Evolutionary conservation across 64 coral and sea anemone genomes (phyloP).

Genomic region (Porites australiensis): DNA sequence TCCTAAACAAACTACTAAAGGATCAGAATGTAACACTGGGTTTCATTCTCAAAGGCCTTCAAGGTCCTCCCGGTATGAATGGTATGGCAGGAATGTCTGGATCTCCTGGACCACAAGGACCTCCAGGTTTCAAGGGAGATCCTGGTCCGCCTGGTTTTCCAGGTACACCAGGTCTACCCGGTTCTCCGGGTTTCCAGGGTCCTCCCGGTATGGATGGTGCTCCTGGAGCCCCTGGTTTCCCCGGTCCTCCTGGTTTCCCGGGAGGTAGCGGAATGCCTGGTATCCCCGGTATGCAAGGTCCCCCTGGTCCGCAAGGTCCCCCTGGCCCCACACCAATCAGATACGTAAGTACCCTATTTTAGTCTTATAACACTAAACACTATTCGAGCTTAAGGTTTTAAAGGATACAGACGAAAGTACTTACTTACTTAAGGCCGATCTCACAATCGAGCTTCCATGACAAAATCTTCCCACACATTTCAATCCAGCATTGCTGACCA

Average conservation of each 20-base stretch:
- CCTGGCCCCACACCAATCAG: constrained; percentile 96
- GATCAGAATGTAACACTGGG: constrained; percentile 99
- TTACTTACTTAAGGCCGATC: no score
- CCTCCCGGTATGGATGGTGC: constrained; percentile 96
- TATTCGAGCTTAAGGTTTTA: no score
- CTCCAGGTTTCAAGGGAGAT: constrained; percentile 91
- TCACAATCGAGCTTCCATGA: no score
- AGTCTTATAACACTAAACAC: no score
- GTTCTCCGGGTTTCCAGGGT: constrained; percentile 94
- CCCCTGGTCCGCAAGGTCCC: constrained; percentile 86
- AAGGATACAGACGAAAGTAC: no score
- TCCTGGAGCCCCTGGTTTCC: constrained; percentile 94
- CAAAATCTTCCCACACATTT: no score
- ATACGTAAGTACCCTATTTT: constrained; percentile 91
- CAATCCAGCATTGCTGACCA: no score
- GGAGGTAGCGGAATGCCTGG: constrained; percentile 99
- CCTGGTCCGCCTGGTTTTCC: constrained; percentile 89
- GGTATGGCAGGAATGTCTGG: constrained; percentile 95
- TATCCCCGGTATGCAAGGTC: constrained; percentile 86
- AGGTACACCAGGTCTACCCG: constrained; percentile 90
- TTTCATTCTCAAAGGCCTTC: constrained; percentile 99
- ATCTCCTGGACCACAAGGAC: constrained; percentile 82
- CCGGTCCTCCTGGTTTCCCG: constrained; percentile 91
- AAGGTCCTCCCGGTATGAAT: constrained; percentile 93
- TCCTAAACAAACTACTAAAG: constrained; percentile 98